These are phyloP conservation scores for Sinohyriopsis cumingii DNA, from an alignment of 2,888 invertebrate genomes.

Conservation along the genomic window DNA sequence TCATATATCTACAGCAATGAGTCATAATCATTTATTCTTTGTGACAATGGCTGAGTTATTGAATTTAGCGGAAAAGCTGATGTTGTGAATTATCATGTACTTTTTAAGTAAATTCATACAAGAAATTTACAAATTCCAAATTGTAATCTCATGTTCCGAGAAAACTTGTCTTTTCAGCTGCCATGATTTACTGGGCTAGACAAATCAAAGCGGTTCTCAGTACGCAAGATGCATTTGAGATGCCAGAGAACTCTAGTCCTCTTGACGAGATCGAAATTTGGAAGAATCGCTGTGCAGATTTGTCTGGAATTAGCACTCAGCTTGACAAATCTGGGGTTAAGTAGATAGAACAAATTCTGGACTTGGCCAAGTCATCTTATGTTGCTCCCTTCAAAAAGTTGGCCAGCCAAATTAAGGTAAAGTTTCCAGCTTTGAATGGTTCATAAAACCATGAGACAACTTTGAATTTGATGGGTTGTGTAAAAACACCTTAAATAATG, in stretches of 20 bases:
- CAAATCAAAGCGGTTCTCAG: slow-evolving; percentile 87
- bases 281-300: slow-evolving; percentile 71
- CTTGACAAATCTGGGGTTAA: slow-evolving; percentile 71
- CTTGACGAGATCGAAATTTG: slow-evolving; percentile 73
- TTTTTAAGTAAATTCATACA: no score
- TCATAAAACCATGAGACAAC: neutral
- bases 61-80: no score
- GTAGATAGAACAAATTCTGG: slow-evolving; percentile 68
- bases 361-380: slow-evolving; percentile 71
- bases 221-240: slow-evolving; percentile 81
- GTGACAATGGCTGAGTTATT: no score
- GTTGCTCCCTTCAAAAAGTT: slow-evolving; percentile 70
- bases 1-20: no score
- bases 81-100: no score
- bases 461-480: no score
- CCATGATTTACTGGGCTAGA: slow-evolving; percentile 86
- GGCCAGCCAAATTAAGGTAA: slow-evolving; percentile 70
- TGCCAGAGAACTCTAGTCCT: slow-evolving; percentile 71
- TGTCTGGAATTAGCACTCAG: slow-evolving; percentile 72
- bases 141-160: no score
- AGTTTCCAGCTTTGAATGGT: neutral
- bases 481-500: no score
- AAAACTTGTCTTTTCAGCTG: slow-evolving; percentile 53
- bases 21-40: no score
- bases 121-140: no score